Conservation (phyloP, 30 jellyfish, hydroid and myxozoan species). For the Aurelia aurita complex sp. Pacific region DNA sequence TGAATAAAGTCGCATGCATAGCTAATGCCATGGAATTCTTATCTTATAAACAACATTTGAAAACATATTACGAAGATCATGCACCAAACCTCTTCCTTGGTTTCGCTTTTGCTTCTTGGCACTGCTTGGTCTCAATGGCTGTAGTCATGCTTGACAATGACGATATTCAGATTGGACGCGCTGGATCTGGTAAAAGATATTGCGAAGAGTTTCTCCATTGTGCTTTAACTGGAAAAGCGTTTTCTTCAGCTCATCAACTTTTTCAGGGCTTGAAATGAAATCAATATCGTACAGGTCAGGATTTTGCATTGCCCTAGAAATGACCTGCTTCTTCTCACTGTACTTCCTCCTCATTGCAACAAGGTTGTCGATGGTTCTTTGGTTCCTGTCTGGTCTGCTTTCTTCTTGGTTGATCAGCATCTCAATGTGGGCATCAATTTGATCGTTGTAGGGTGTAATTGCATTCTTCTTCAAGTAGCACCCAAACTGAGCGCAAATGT, state of each 20-base stretch:
- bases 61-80: too few relatives aligned
- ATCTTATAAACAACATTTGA: too few relatives aligned
- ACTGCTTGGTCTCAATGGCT: too few relatives aligned
- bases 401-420: conserved; percentile 56
- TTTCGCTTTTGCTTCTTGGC: too few relatives aligned
- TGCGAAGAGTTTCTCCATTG: conserved; percentile 35
- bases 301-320: conserved; percentile 33
- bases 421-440: conserved; percentile 50
- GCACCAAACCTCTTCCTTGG: too few relatives aligned
- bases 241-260: conserved; percentile 50
- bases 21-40: too few relatives aligned
- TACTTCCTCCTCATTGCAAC: conserved; percentile 33
- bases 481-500: conserved; percentile 72
- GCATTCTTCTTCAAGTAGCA: conserved; percentile 67
- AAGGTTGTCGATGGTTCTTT: conserved; percentile 21
- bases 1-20: too few relatives aligned
- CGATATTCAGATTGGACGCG: conserved; percentile 20
- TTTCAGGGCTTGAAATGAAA: conserved; percentile 32
- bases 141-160: not conserved
- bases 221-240: conserved; percentile 43
- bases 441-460: conserved; percentile 59
- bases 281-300: conserved; percentile 14
- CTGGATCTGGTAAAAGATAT: conserved; percentile 18
- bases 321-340: conserved; percentile 36
- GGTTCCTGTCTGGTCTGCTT: conserved; percentile 28